A percentile compares a stretch with the other conserved stretches of the same genome.
Conservation (phyloP, 2,113 vertebrate species). For the Amphilophus citrinellus region DNA sequence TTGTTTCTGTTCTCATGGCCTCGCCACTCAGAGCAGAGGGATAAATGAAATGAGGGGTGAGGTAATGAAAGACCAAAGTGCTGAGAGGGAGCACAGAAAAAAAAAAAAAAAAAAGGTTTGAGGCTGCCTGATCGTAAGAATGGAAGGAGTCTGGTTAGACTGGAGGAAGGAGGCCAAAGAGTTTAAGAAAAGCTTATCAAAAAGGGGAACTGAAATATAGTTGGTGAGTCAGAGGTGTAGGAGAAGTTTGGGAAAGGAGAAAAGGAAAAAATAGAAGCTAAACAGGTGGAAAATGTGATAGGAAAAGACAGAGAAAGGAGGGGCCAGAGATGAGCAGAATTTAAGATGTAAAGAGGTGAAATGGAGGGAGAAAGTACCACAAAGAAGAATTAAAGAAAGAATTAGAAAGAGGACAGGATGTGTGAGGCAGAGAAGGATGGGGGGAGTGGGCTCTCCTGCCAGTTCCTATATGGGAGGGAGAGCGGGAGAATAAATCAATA, state of each 20-base stretch:
- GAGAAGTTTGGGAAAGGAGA: not conserved
- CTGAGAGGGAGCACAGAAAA: not conserved
- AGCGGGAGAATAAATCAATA: conserved; percentile 72
- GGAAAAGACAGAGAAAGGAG: conserved; percentile 19
- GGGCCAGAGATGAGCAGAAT: not conserved
- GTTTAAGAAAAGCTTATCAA: conserved; percentile 14
- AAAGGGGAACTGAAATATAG: conserved; percentile 1
- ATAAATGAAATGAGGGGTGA: conserved; percentile 28
- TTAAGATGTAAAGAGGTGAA: conserved; percentile 11
- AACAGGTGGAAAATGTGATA: conserved; percentile 46
- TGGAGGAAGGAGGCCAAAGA: conserved; percentile 16
- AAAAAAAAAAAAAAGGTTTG: conserved; percentile 7
- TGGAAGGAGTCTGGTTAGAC: not conserved
- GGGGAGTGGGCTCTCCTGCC: conserved; percentile 23
- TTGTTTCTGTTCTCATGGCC: conserved; percentile 14
- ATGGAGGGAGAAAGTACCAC: not conserved
- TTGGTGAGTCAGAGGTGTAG: not conserved
- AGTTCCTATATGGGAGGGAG: conserved; percentile 27
- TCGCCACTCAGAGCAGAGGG: not conserved
- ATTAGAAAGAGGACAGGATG: not conserved
- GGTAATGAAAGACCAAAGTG: conserved; percentile 22
- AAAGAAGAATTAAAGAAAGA: not conserved
- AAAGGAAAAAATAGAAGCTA: not conserved
- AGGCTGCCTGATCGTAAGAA: conserved; percentile 12
- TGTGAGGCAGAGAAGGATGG: not conserved